These are phyloP conservation scores for Scylla paramamosain DNA, from an alignment of 1,140 invertebrate species.

Conservation along the genomic window DNA sequence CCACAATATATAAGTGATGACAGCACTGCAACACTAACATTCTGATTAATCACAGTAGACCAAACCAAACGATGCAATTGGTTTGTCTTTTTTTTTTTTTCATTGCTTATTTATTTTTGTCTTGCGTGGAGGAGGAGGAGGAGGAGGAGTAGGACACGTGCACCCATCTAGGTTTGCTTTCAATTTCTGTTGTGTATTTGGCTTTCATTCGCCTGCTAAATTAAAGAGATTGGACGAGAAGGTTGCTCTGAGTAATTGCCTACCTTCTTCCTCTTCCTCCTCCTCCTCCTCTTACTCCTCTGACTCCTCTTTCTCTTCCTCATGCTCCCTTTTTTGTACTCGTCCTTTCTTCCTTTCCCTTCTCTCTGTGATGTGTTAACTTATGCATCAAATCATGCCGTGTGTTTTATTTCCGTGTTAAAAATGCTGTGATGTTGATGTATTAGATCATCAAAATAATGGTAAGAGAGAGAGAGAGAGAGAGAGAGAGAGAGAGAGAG, in stretches of 20 bases:
- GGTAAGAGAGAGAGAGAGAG: background rate
- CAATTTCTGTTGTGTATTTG: conserved; percentile 58
- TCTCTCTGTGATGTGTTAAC: background rate
- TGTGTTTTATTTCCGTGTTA: background rate
- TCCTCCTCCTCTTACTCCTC: background rate
- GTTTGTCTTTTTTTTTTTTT: too few species aligned
- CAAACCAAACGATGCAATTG: too few species aligned
- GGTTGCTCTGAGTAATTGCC: conserved; percentile 40
- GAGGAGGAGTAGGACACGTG: background rate
- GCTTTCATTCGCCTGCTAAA: conserved; percentile 34
- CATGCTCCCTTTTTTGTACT: background rate
- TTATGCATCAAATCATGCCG: background rate
- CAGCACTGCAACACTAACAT: background rate
- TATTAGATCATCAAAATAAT: background rate
- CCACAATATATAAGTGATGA: too few species aligned
- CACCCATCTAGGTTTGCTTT: conserved; percentile 32
- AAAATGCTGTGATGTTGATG: background rate
- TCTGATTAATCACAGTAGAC: too few species aligned
- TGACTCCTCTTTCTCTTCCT: background rate
- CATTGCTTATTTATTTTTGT: too few species aligned
- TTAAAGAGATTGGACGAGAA: conserved; percentile 51
- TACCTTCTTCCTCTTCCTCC: background rate
- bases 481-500: conserved; percentile 20
- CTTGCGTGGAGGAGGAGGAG: background rate
- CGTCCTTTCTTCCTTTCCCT: background rate